These are phyloP conservation scores for Rhea americana DNA, from an alignment of 2,113 vertebrate genomes.

Conservation along the genomic window DNA sequence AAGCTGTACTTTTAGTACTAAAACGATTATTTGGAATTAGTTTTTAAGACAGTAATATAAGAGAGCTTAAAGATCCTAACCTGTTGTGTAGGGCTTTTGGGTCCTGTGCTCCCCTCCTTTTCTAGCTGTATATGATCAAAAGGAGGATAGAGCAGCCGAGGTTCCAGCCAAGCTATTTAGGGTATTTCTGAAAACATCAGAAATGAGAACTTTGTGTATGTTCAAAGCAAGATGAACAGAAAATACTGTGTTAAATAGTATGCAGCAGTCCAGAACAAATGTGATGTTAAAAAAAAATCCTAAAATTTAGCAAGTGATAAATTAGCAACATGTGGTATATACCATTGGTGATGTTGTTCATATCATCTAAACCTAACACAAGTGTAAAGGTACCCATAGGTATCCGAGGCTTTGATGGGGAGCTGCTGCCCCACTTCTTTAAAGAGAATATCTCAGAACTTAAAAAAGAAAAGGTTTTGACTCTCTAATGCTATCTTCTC, in stretches of 20 bases:
- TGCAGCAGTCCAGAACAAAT: not conserved
- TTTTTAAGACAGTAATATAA: not conserved
- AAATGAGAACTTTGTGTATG: not conserved
- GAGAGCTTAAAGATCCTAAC: not conserved
- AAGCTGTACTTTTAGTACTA: not conserved
- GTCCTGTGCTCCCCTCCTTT: not conserved
- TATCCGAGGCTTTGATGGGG: not conserved
- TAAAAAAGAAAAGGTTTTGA: not conserved
- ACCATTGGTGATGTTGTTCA: not conserved
- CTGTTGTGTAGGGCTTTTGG: not conserved
- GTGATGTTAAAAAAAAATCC: not conserved
- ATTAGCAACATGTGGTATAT: not conserved
- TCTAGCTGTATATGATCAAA: not conserved
- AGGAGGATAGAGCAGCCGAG: not conserved
- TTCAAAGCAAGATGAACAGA: not conserved
- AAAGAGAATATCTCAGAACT: not conserved
- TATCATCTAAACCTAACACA: not conserved
- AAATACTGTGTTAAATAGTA: not conserved
- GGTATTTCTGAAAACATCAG: not conserved
- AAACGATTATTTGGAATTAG: not conserved
- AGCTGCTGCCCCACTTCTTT: not conserved
- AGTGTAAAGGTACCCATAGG: no score
- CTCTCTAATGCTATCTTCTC: not conserved
- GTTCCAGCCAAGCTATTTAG: not conserved
- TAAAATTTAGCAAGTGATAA: not conserved